Conservation (phyloP, 2,113 vertebrate species). For the Mus pahari region DNA sequence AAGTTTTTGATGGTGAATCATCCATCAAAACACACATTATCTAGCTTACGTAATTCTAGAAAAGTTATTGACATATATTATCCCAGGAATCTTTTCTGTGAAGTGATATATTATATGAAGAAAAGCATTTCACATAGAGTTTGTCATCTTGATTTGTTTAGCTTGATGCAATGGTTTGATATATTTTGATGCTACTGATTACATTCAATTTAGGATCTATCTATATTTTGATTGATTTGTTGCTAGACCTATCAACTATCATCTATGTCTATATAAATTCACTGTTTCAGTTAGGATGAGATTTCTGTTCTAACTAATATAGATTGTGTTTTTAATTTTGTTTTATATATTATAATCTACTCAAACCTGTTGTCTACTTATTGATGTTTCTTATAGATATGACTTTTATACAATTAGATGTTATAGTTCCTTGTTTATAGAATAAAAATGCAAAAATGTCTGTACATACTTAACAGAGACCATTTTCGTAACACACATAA, state of each 20-base stretch:
- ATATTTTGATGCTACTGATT: not conserved
- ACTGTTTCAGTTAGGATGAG: not conserved
- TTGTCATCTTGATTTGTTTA: not conserved
- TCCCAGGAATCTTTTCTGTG: not conserved
- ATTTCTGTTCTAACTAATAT: not conserved
- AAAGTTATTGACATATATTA: not conserved
- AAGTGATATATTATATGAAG: not conserved
- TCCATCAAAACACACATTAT: not conserved
- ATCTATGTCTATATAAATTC: not conserved
- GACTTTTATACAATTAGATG: not conserved
- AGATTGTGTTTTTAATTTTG: not conserved
- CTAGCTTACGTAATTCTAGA: rapidly evolving
- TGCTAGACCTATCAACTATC: not conserved
- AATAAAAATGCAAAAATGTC: not conserved
- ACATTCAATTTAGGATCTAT: not conserved
- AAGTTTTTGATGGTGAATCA: not conserved
- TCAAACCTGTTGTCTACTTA: not conserved
- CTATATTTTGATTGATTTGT: not conserved
- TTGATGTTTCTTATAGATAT: not conserved
- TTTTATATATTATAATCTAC: not conserved
- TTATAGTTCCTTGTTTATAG: not conserved
- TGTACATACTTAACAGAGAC: not conserved
- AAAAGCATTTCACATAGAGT: not conserved
- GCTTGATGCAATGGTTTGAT: not conserved
- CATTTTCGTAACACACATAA: not conserved